phyloP scores from a whole-genome alignment of 92 coral and sea anemone species.

The Umimayanthus chanpuru region DNA sequence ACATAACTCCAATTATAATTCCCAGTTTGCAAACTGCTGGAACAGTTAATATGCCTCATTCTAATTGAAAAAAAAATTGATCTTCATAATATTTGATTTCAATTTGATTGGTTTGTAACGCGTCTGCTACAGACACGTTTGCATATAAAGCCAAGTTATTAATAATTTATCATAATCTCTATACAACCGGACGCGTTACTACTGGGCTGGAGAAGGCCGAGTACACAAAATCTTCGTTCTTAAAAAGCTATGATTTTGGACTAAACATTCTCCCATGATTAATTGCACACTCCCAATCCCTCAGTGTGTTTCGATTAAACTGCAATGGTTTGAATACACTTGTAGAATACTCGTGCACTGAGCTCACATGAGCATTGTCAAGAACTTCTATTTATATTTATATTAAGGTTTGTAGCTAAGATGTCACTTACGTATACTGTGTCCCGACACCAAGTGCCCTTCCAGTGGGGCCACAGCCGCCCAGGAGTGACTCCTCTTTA shows the following conservation, averaged over 20 bases:
- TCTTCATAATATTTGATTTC: background rate
- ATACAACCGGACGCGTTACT: background rate
- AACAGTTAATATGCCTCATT: background rate
- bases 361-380: background rate
- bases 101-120: background rate
- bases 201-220: too few relatives aligned
- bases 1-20: too few relatives aligned
- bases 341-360: background rate
- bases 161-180: background rate
- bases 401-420: background rate
- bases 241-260: background rate
- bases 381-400: background rate
- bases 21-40: background rate
- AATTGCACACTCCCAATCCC: background rate
- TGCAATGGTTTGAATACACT: background rate
- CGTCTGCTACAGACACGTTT: background rate
- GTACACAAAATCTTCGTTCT: background rate
- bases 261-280: background rate
- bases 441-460: background rate
- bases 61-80: too few relatives aligned
- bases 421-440: constrained; percentile 15
- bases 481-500: constrained; percentile 18
- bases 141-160: background rate
- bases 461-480: background rate
- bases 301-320: background rate